Conservation (phyloP, 2,797 vertebrate species). For the Gymnopithys bicolor region DNA sequence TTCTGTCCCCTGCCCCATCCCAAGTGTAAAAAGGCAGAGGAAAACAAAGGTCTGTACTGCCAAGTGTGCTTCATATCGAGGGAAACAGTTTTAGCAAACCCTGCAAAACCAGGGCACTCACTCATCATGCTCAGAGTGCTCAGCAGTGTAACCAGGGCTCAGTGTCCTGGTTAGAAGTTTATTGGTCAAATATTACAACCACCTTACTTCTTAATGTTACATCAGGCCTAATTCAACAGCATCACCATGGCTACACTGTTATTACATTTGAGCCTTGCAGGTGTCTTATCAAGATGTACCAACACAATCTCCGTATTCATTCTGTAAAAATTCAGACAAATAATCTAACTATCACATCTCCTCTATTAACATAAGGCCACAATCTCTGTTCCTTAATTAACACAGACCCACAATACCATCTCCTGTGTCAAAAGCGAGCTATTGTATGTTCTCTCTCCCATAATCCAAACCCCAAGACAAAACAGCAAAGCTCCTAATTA, state of each 20-base stretch:
- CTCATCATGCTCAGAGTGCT: not conserved
- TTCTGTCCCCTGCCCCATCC: not conserved
- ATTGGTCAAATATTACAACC: not conserved
- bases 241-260: slow-evolving; percentile 44
- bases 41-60: not conserved
- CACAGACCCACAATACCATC: not conserved
- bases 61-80: not conserved
- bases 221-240: not conserved
- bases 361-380: not conserved
- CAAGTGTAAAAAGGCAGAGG: not conserved
- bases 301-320: not conserved
- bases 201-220: not conserved
- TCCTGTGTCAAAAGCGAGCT: not conserved
- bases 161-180: not conserved
- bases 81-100: not conserved
- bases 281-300: not conserved
- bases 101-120: not conserved
- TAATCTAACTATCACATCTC: not conserved
- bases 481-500: slow-evolving; percentile 18
- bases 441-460: not conserved
- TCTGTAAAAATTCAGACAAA: not conserved
- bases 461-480: not conserved
- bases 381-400: slow-evolving; percentile 16
- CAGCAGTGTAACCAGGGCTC: not conserved
- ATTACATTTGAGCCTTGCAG: slow-evolving; percentile 5